Evolutionary conservation across 2,113 vertebrate species (phyloP).

Genomic region (Spheniscus mendiculus): DNA sequence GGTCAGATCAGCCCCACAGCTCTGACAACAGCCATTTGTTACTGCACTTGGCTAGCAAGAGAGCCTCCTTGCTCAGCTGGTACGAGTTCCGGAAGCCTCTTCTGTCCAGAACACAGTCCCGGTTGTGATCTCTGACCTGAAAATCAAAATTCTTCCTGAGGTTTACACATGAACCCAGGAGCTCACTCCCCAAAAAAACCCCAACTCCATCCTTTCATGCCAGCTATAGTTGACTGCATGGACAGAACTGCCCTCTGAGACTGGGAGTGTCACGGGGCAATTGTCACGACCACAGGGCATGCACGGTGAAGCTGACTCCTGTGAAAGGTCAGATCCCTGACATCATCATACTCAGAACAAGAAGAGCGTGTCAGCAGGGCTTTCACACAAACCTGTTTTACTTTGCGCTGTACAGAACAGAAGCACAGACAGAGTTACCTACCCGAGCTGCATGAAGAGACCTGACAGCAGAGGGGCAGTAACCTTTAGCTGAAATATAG

Average conservation of each 20-base stretch:
- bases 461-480: neutral
- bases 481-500: conserved; percentile 6
- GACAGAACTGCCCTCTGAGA: neutral
- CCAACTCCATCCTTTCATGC: neutral
- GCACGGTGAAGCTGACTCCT: neutral
- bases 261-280: neutral
- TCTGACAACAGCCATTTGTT: neutral
- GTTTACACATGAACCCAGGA: neutral
- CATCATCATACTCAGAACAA: neutral
- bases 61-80: neutral
- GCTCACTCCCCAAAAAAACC: accelerated
- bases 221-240: neutral
- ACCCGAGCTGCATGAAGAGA: neutral
- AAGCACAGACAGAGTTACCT: neutral
- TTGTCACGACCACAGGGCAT: accelerated
- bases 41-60: neutral
- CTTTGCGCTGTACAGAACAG: neutral
- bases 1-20: neutral
- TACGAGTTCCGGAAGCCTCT: neutral
- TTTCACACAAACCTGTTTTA: neutral
- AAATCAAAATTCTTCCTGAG: neutral
- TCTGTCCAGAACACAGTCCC: neutral
- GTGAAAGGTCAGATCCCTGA: neutral
- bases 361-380: neutral
- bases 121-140: neutral